phyloP scores from a whole-genome alignment of 1,140 invertebrate genomes.

The Drosophila aff. region DNA sequence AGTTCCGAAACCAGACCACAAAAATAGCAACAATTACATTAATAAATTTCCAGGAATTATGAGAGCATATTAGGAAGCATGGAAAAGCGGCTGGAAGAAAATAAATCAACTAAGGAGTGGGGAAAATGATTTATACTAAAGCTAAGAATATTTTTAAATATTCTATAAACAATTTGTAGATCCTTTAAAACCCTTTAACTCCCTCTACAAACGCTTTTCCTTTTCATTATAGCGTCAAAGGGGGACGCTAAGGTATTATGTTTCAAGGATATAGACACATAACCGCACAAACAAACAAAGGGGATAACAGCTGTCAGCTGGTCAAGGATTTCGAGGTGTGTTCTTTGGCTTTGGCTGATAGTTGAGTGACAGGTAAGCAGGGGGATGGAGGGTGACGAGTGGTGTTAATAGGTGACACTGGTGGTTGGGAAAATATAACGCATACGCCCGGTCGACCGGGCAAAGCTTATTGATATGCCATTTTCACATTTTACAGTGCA shows the following conservation, averaged over 20 bases:
- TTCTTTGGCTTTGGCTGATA: conserved; percentile 25
- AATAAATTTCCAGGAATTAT: conserved; percentile 1
- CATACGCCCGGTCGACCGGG: conserved; percentile 51
- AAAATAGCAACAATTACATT: background rate
- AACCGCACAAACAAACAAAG: conserved; percentile 10
- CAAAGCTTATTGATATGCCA: conserved; percentile 61
- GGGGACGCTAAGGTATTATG: conserved; percentile 52
- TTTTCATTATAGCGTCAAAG: background rate
- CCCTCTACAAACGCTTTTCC: background rate
- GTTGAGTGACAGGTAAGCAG: conserved; percentile 37
- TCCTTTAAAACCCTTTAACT: background rate
- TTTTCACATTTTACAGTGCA: conserved; percentile 64
- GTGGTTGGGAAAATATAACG: conserved; percentile 41
- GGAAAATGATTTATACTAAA: background rate
- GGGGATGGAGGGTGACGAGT: background rate
- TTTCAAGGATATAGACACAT: conserved; percentile 56
- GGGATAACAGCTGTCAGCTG: conserved; percentile 49
- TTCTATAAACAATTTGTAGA: background rate
- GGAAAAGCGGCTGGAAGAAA: background rate
- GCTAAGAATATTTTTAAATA: background rate
- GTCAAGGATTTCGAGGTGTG: conserved; percentile 76
- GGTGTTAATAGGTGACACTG: conserved; percentile 11
- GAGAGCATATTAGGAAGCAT: background rate
- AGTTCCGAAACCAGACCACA: background rate
- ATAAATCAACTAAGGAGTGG: background rate